phyloP scores from a whole-genome alignment of 1,140 invertebrate species.

The Scaptomyza hsui region DNA sequence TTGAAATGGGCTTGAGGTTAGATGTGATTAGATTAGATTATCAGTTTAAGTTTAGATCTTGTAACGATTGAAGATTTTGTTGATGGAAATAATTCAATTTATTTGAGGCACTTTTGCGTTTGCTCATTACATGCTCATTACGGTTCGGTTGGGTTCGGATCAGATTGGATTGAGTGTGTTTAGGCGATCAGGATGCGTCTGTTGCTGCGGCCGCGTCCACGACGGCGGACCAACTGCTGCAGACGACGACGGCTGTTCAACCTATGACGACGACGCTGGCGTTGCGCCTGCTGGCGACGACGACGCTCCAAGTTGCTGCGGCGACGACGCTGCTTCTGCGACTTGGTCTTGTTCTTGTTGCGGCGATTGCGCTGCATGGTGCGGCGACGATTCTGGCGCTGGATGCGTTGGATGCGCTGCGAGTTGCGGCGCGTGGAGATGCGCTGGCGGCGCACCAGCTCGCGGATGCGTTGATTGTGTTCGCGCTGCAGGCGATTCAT shows the following conservation, averaged over 20 bases:
- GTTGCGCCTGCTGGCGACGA: constrained; percentile 44
- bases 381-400: constrained; percentile 34
- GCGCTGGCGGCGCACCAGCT: constrained; percentile 57
- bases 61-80: neutral
- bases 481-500: constrained; percentile 62
- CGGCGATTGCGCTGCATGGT: constrained; percentile 36
- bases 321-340: constrained; percentile 55
- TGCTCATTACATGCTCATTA: neutral
- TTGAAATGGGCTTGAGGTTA: no score
- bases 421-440: constrained; percentile 30
- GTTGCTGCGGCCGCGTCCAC: constrained; percentile 40
- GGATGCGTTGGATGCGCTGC: constrained; percentile 34
- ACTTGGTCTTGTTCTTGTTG: constrained; percentile 21
- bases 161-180: no score
- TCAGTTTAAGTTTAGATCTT: neutral
- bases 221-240: constrained; percentile 48
- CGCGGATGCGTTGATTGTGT: constrained; percentile 57
- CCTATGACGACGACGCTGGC: constrained; percentile 42
- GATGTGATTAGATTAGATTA: neutral
- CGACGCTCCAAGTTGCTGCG: constrained; percentile 26
- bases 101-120: constrained; percentile 33
- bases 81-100: constrained; percentile 21
- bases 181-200: neutral
- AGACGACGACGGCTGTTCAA: constrained; percentile 44
- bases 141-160: neutral